These are phyloP conservation scores for Graphium colonna DNA, from an alignment of 2,888 invertebrate species.

Conservation along the genomic window DNA sequence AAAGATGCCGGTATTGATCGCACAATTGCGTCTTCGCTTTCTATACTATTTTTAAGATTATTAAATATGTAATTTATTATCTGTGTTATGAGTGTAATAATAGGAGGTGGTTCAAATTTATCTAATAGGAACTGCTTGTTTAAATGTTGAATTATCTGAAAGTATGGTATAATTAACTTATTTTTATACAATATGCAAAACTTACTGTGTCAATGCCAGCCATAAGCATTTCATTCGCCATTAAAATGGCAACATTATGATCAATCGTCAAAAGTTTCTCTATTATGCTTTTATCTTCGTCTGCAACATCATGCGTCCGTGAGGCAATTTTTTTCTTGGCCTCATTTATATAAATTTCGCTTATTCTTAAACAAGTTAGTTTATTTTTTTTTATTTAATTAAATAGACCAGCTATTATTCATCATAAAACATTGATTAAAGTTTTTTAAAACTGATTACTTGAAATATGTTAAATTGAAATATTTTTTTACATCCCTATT, in stretches of 20 bases:
- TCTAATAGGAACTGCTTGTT: too few relatives aligned
- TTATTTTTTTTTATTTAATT: neutral
- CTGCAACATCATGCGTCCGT: constrained; percentile 52
- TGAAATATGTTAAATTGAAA: too few relatives aligned
- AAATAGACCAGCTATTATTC: neutral
- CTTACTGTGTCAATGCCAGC: constrained; percentile 87
- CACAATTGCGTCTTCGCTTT: too few relatives aligned
- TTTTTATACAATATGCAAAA: constrained; percentile 3
- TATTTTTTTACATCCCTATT: too few relatives aligned
- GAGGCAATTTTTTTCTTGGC: constrained; percentile 48
- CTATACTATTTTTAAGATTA: too few relatives aligned
- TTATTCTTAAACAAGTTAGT: constrained; percentile 44
- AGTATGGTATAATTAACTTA: too few relatives aligned
- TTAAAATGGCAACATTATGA: constrained; percentile 81
- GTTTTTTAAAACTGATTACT: too few relatives aligned
- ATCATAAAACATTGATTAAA: neutral
- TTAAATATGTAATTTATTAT: too few relatives aligned
- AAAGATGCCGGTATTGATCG: too few relatives aligned
- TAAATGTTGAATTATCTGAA: too few relatives aligned
- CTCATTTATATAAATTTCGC: constrained; percentile 50
- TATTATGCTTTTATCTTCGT: constrained; percentile 80
- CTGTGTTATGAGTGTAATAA: too few relatives aligned
- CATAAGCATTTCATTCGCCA: constrained; percentile 85
- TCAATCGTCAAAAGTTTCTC: constrained; percentile 83
- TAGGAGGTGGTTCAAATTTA: too few relatives aligned